phyloP scores from a whole-genome alignment of 2,888 invertebrate genomes.

The Linyphia triangularis region DNA sequence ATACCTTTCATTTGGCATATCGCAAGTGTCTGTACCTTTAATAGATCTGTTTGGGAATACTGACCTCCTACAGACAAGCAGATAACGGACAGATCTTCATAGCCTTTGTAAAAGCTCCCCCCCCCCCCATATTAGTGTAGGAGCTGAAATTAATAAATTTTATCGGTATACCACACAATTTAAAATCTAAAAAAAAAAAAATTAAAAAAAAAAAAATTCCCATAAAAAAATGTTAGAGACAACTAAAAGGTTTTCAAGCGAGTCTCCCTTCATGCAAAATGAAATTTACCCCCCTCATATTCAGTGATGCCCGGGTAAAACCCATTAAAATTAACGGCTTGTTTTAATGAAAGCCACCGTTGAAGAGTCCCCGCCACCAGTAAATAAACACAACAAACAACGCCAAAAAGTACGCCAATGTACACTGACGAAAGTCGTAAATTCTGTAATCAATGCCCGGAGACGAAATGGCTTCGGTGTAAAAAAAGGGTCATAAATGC shows the following conservation, averaged over 20 bases:
- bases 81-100: too few species aligned
- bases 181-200: too few species aligned
- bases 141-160: too few species aligned
- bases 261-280: constrained; percentile 24
- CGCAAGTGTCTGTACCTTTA: too few species aligned
- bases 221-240: neutral
- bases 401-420: constrained; percentile 39
- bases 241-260: constrained; percentile 22
- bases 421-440: constrained; percentile 61
- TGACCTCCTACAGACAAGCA: too few species aligned
- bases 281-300: constrained; percentile 32
- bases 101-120: too few species aligned
- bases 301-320: constrained; percentile 39
- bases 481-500: constrained; percentile 43
- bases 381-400: constrained; percentile 70
- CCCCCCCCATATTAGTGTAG: too few species aligned
- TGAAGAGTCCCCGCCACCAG: constrained; percentile 35
- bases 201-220: neutral
- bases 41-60: too few species aligned
- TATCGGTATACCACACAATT: too few species aligned
- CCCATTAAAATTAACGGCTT: constrained; percentile 74
- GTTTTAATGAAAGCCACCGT: constrained; percentile 71
- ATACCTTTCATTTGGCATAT: too few species aligned
- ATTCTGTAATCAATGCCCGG: constrained; percentile 61
- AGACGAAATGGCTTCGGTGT: constrained; percentile 41